Evolutionary conservation across 2,113 vertebrate species (phyloP), one percentile per base, ranked within the genome.

Genomic region (Dipodomys ordii): DNA sequence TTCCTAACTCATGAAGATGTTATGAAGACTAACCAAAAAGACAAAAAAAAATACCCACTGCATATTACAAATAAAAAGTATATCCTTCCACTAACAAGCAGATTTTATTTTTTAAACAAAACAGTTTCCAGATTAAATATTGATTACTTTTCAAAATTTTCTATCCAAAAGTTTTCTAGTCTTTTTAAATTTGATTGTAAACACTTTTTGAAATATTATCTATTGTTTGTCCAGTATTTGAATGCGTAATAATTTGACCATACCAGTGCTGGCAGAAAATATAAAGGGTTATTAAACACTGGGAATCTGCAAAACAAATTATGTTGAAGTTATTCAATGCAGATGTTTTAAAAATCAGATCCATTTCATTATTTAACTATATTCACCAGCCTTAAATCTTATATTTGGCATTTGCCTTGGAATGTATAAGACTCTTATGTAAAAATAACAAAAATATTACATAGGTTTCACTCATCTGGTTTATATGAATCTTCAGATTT

Each of bases 341-440:
- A 96, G 92, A 95, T 97, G 95, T 95, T 96, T 96, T 94, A 91
- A 90, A 92, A 96, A 92, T 96, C 73, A 93, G 44, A 46, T 87
- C 25, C 68, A 88, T 90, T 94, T 92, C 2, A 27, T 84, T 81
- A 89, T 90, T 96, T 88, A 92, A 60, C 39, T 25, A 81, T 82
- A 87, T 90, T 94, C 62, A 71, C 73, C n/a, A 87, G 44, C 28
- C 13, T 95, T 89, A 84, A 94, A 94, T 71, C 10, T 62, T 57
- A 30, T 67, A 87, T 77, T 94, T 95, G 39, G 49, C 77, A 77
- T 94, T 74, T 80, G 30, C 77, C 62, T 15, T 74, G 9, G 62
- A 95, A 88, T 83, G 20, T 83, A 83, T 83, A 87, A 82, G 46
- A 15, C 25, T 91, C 22, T 16, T 60, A 53, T 28, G 67, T 77